Base-by-base conservation (phyloP, 92 coral and sea anemone species). In the Blastomussa wellsi region DNA sequence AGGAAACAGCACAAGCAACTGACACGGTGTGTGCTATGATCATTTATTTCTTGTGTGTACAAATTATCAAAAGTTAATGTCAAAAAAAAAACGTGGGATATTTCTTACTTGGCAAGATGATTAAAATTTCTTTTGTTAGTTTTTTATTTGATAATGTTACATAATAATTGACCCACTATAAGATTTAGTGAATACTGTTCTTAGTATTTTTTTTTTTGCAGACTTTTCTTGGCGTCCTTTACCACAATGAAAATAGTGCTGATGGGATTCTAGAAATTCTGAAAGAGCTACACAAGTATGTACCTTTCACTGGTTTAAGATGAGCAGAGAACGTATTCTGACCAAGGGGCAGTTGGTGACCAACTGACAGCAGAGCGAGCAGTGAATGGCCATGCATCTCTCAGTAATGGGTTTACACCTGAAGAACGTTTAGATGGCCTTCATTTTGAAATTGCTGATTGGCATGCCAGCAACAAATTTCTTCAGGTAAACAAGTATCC, bases 301-400 rank as follows among this genome's bases (percentile, higher is more conserved):
- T 88, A 4, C 88, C 91, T 24, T 88, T 48, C 49, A 53, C 59
- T 88, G 84, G 91, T 48, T 66, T n/a, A 88, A 31, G 86, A 74
- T 26, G 78, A 69, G 55, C 16, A 89, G 1, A 31, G 89, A 36
- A 12, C 28, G 2, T 89, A 84, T 84, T 81, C 67, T 51, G 92
- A 89, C 38, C 89, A 84, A 36, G 92, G 89, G 29, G 65, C 82
- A 9, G 90, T 82, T 60, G 90, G 90, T 13, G 90, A 87, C 38
- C 90, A 87, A 52, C 87, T 87, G 35, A 87, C 82, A 14, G 75
- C 79, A 9, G 89, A 79, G 57, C 77, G 83, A 42, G 79, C 86
- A 16, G 89, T 86, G 5, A 79, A 87, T 82, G 82, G 86, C 42
- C 90, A 87, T 48, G 67, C 79, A 47, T 71, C 87, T 14, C 82